Base-by-base conservation (phyloP, 2,888 invertebrate species). In the Sarcophaga subvicina region DNA sequence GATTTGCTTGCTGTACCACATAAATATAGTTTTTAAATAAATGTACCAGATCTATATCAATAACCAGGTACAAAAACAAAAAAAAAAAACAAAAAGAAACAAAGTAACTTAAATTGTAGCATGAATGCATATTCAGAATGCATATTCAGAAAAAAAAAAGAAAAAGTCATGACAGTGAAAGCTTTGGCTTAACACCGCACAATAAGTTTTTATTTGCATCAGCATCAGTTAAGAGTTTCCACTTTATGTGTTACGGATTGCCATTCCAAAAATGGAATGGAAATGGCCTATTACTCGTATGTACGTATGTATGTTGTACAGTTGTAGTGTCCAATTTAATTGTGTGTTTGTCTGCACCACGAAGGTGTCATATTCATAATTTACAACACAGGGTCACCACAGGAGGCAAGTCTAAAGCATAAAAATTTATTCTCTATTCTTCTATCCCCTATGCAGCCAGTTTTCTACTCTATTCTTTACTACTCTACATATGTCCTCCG, bases 301-400 rank as follows among this genome's bases (percentile, higher is more conserved):
- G 4, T 63, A 70, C 10, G 27, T 71, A 14, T 71, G 47, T 72
- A 60, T 80, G 80, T 78, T 71, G 27, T 27, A 27, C 79, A 87
- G 81, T 79, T 84, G 81, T 75, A 81, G 84, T 88, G 88, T 88
- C 88, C 88, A 88, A 85, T 83, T 88, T 88, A 88, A 88, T 87
- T 85, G 86, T 87, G 83, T 88, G 88, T 88, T 88, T 83, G 83
- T 80, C 88, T 83, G 83, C 88, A 85, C 82, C 85, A 88, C 83
- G 90, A 91, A 92, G 91, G 92, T 92, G 92, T 92, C 92, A 92
- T 91, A 91, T 91, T 91, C 91, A 92, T 92, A 92, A 92, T 92
- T 92, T 92, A 92, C 91, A 90, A 91, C 90, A 90, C 90, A 90
- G 90, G 90, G 91, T 90, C 91, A 90, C 91, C 92, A 90, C 91